A percentile compares a stretch with the other conserved stretches of the same genome.
Evolutionary conservation across 2,888 invertebrate species (phyloP).

Genomic region (Sussaba pulchella): DNA sequence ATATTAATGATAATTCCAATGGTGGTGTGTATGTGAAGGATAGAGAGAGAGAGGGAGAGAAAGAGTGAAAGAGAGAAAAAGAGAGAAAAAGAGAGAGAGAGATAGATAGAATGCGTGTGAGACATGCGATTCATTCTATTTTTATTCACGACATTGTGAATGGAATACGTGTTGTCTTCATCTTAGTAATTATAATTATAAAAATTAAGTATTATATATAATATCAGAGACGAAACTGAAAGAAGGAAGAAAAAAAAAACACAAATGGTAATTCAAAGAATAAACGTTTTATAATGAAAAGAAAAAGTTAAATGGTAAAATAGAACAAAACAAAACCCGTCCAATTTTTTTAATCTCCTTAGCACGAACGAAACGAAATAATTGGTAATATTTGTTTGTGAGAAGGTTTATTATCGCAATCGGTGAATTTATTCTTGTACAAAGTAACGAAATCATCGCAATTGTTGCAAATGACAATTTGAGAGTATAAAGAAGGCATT

Average conservation of each 20-base stretch:
- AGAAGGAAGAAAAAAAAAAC: conserved; percentile 55
- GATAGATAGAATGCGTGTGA: neutral
- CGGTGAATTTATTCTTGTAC: conserved; percentile 13
- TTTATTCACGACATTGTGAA: conserved; percentile 42
- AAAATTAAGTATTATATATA: conserved; percentile 75
- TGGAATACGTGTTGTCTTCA: conserved; percentile 65
- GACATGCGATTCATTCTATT: conserved; percentile 30
- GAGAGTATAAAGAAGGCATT: no score
- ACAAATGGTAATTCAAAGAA: conserved; percentile 45
- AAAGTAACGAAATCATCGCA: conserved; percentile 13
- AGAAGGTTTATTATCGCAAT: conserved; percentile 42
- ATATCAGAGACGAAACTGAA: conserved; percentile 67
- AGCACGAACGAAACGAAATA: conserved; percentile 19
- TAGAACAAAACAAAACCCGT: no score
- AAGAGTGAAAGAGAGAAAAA: neutral
- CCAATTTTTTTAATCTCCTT: conserved; percentile 9
- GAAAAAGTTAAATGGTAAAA: conserved; percentile 6
- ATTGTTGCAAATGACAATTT: conserved; percentile 24
- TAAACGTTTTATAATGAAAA: conserved; percentile 73
- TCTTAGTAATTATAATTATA: conserved; percentile 72
- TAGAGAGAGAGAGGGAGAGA: conserved; percentile 7
- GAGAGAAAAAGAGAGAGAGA: neutral
- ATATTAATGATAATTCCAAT: conserved; percentile 73
- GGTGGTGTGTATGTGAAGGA: conserved; percentile 69
- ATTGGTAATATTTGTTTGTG: conserved; percentile 23